These are phyloP conservation scores for Malurus elegans DNA, from an alignment of 2,113 vertebrate species.

Conservation along the genomic window DNA sequence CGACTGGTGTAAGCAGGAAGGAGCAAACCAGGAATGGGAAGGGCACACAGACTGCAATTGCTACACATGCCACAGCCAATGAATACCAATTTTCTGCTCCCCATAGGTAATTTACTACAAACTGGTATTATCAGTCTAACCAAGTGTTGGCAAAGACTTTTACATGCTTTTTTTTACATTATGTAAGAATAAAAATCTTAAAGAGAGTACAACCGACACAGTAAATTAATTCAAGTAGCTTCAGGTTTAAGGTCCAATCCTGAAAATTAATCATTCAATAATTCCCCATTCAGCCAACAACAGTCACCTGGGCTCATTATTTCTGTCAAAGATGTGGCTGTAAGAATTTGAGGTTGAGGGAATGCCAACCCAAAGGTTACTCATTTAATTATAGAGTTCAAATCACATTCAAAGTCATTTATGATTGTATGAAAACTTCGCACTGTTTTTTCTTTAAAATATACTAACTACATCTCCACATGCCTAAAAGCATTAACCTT, in stretches of 20 bases:
- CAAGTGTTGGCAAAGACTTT: background rate
- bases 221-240: background rate
- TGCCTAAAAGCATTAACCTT: background rate
- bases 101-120: background rate
- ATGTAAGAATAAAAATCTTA: background rate
- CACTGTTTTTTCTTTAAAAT: background rate
- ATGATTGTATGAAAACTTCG: background rate
- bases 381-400: background rate
- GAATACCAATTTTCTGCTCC: background rate
- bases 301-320: background rate
- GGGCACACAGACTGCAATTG: background rate
- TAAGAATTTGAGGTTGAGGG: background rate
- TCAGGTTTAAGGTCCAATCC: background rate
- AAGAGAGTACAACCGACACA: background rate
- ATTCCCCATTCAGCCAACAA: background rate
- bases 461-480: background rate
- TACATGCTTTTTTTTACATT: background rate
- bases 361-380: background rate
- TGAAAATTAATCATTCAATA: background rate
- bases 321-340: background rate
- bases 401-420: background rate
- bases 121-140: background rate
- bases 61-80: background rate
- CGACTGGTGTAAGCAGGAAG: background rate
- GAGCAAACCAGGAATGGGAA: background rate